phyloP scores from a whole-genome alignment of 2,797 vertebrate species.

The Pseudotriccus pelzelni region DNA sequence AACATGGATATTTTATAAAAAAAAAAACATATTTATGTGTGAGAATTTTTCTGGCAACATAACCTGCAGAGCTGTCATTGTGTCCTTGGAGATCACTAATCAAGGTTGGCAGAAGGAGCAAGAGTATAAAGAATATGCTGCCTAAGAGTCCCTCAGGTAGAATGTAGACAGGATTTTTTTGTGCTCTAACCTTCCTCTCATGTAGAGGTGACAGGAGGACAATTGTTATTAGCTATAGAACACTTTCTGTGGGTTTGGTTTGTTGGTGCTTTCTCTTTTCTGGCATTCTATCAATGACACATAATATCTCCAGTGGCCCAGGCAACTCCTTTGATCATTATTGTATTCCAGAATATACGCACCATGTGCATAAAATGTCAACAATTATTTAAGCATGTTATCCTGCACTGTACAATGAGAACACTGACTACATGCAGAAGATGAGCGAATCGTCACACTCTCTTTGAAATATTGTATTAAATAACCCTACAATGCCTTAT shows the following conservation, averaged over 20 bases:
- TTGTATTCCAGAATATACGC: background rate
- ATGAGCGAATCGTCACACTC: background rate
- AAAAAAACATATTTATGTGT: background rate
- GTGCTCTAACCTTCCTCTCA: background rate
- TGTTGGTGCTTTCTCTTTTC: background rate
- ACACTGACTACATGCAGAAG: background rate
- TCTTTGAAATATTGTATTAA: constrained; percentile 35
- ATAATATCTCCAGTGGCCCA: background rate
- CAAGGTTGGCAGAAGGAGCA: background rate
- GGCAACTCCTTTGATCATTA: constrained; percentile 13
- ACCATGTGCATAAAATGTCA: background rate
- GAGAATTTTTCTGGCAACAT: background rate
- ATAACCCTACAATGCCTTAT: background rate
- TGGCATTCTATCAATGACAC: background rate
- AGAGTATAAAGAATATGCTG: background rate
- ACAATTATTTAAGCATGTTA: background rate
- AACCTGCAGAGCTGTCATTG: background rate
- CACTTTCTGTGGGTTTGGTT: background rate
- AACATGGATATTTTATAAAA: background rate
- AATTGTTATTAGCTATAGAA: background rate
- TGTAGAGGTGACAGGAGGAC: background rate
- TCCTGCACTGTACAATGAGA: background rate
- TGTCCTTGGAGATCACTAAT: background rate
- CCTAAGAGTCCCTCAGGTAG: background rate
- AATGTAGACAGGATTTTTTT: background rate